Conservation (phyloP, 2,113 vertebrate species). For the Periophthalmodon schlosseri region DNA sequence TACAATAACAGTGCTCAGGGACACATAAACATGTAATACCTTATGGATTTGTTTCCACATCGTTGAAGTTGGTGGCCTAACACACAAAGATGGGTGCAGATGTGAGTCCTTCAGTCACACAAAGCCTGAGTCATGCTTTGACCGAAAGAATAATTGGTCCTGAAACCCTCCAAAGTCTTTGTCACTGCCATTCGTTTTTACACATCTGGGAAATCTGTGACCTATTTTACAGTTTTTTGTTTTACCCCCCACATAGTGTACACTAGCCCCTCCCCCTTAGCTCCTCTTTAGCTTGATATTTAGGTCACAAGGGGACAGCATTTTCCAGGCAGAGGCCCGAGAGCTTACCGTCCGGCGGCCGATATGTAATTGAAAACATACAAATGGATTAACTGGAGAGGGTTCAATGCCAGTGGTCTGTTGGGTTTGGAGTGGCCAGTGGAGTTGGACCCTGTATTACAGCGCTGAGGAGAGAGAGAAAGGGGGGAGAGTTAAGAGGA, state of each 20-base stretch:
- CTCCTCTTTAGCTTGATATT: constrained; percentile 65
- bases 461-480: background rate
- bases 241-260: constrained; percentile 36
- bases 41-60: constrained; percentile 24
- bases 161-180: constrained; percentile 49
- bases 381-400: constrained; percentile 74
- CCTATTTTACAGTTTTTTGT: constrained; percentile 60
- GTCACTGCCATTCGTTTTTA: constrained; percentile 51
- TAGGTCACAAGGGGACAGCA: constrained; percentile 62
- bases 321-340: constrained; percentile 55
- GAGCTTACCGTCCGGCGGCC: constrained; percentile 66
- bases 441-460: constrained; percentile 57
- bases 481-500: background rate
- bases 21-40: constrained; percentile 21
- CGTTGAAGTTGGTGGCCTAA: constrained; percentile 20
- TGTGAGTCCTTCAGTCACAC: constrained; percentile 18
- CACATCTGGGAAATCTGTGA: constrained; percentile 58
- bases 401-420: constrained; percentile 55
- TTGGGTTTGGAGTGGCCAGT: constrained; percentile 37
- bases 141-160: constrained; percentile 20
- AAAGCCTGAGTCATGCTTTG: constrained; percentile 59
- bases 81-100: background rate
- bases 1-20: constrained; percentile 41
- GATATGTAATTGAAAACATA: constrained; percentile 71
- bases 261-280: background rate